Evolutionary conservation across 2,888 invertebrate genomes (phyloP).

Genomic region (Coenonympha arcania): DNA sequence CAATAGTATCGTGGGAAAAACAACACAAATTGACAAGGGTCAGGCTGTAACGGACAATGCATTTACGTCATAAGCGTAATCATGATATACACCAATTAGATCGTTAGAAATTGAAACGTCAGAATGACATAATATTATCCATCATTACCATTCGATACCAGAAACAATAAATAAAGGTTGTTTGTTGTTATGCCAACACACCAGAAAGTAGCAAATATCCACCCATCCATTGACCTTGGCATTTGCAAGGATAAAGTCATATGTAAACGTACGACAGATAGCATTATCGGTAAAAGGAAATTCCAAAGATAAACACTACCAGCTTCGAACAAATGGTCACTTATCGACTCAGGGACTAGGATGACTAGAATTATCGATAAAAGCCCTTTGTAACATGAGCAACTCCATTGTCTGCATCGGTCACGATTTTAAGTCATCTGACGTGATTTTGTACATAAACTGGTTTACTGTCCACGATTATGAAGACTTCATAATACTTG

Average conservation of each 20-base stretch:
- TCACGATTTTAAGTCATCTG: slow-evolving; percentile 14
- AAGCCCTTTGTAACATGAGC: slow-evolving; percentile 16
- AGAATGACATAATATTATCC: neutral
- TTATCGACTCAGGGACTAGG: slow-evolving; percentile 39
- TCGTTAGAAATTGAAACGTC: too few relatives aligned
- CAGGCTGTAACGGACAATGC: slow-evolving; percentile 27
- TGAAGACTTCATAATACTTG: slow-evolving; percentile 23
- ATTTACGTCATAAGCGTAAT: slow-evolving; percentile 22
- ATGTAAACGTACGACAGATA: slow-evolving; percentile 35
- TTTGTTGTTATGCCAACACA: slow-evolving; percentile 8
- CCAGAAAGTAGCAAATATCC: slow-evolving; percentile 20
- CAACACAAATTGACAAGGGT: slow-evolving; percentile 36
- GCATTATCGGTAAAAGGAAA: slow-evolving; percentile 46
- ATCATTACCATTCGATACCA: too few relatives aligned
- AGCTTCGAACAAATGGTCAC: slow-evolving; percentile 31
- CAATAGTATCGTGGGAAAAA: slow-evolving; percentile 42
- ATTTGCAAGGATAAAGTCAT: slow-evolving; percentile 42
- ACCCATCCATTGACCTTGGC: slow-evolving; percentile 41
- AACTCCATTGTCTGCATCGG: slow-evolving; percentile 15
- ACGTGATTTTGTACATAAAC: neutral
- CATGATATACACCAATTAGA: too few relatives aligned
- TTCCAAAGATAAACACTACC: slow-evolving; percentile 40
- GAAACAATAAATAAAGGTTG: neutral
- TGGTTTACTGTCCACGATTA: slow-evolving; percentile 13
- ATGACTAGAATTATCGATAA: slow-evolving; percentile 38